Percentiles rank a stretch among this genome's conserved stretches.
Evolutionary conservation across 1,140 invertebrate species (phyloP).

Genomic region (Drosophila sp.): DNA sequence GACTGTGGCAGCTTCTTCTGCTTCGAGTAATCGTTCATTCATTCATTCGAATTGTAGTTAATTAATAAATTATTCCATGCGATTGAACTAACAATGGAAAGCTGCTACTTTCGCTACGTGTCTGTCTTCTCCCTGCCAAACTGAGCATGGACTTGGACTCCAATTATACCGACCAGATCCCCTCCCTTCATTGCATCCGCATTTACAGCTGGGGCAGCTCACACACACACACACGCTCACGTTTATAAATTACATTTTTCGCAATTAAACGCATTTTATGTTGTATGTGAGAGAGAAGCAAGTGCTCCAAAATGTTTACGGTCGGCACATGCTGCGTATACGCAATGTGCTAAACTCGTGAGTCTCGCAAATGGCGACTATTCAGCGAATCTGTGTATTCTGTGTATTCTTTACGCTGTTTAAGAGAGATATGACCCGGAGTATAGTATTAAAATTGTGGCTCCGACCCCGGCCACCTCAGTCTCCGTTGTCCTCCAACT

Average conservation of each 20-base stretch:
- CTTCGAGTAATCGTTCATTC: constrained; percentile 73
- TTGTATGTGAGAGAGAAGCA: constrained; percentile 19
- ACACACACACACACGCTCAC: constrained; percentile 5
- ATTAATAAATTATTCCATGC: constrained; percentile 82
- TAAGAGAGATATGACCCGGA: constrained; percentile 54
- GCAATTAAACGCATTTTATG: constrained; percentile 79
- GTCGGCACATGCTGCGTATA: constrained; percentile 72
- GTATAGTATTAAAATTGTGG: constrained; percentile 53
- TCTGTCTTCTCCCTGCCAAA: constrained; percentile 21
- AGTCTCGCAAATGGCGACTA: constrained; percentile 60
- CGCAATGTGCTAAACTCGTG: constrained; percentile 58
- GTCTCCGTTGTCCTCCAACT: neutral
- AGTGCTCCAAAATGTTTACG: constrained; percentile 65
- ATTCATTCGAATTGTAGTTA: constrained; percentile 82
- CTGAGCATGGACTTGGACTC: constrained; percentile 30
- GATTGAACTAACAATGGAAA: constrained; percentile 78
- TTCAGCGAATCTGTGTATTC: constrained; percentile 35
- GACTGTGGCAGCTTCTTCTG: constrained; percentile 19
- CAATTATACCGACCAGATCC: constrained; percentile 55
- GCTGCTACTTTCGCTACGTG: constrained; percentile 55
- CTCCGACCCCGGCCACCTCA: neutral
- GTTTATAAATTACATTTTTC: constrained; percentile 27
- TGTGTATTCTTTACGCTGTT: constrained; percentile 52
- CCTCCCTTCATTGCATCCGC: constrained; percentile 15
- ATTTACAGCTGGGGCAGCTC: constrained; percentile 10